A percentile compares a stretch with the other conserved stretches of the same genome.
These are phyloP conservation scores for Gnathonemus echidnorhynchus DNA, from an alignment of 2,113 vertebrate species.

Conservation along the genomic window DNA sequence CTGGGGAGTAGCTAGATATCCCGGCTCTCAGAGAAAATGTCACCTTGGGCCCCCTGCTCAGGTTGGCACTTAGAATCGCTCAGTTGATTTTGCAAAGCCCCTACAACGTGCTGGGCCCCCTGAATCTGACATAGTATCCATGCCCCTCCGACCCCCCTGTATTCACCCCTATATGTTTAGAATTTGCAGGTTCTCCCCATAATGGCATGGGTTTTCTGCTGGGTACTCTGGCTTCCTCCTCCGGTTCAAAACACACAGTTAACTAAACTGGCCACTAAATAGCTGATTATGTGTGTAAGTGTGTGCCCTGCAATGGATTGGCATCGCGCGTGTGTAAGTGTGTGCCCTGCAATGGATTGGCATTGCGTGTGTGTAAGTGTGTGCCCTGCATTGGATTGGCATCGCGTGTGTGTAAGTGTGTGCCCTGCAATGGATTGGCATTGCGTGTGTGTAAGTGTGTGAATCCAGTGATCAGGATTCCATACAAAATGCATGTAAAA, in stretches of 20 bases:
- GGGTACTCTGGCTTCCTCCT: neutral
- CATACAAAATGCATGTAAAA: neutral
- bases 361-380: too few species aligned
- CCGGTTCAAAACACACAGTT: too few species aligned
- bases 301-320: too few species aligned
- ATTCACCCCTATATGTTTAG: neutral
- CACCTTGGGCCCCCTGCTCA: neutral
- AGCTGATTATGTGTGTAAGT: too few species aligned
- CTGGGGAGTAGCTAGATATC: neutral
- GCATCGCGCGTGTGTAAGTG: too few species aligned
- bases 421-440: neutral
- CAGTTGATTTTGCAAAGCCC: neutral
- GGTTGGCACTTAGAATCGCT: too few species aligned
- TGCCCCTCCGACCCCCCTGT: neutral
- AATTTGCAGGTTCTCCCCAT: neutral
- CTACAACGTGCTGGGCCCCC: neutral
- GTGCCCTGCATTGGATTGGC: too few species aligned
- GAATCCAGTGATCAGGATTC: neutral
- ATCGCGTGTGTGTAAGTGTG: too few species aligned
- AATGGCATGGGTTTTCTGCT: neutral
- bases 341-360: too few species aligned
- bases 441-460: neutral
- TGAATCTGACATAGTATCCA: neutral
- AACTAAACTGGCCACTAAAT: too few species aligned
- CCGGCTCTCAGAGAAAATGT: neutral